Percentiles rank a stretch among this genome's conserved stretches.
phyloP scores from a whole-genome alignment of 2,113 vertebrate genomes.

The Asarcornis scutulata region DNA sequence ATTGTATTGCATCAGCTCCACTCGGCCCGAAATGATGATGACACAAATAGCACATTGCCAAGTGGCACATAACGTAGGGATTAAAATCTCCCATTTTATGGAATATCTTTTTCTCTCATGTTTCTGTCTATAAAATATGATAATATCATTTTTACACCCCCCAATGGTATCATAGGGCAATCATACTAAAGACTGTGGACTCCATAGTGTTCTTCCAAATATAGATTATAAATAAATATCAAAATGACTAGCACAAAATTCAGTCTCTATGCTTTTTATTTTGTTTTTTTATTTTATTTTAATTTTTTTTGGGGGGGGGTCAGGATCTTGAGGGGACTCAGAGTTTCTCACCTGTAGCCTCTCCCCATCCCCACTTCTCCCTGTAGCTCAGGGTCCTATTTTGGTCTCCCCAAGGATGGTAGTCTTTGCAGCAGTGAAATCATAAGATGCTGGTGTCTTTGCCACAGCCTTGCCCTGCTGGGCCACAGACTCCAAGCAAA shows the following conservation, averaged over 20 bases:
- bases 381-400: neutral
- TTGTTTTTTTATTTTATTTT: neutral
- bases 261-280: neutral
- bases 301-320: neutral
- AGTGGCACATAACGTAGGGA: neutral
- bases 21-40: neutral
- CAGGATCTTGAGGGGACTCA: neutral
- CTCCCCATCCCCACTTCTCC: neutral
- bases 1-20: neutral
- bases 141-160: neutral
- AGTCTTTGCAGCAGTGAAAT: neutral
- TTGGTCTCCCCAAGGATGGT: neutral
- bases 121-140: neutral
- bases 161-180: neutral
- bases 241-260: neutral
- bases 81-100: neutral
- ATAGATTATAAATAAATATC: neutral
- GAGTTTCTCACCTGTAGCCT: neutral
- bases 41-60: neutral
- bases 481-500: neutral
- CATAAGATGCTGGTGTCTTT: accelerated
- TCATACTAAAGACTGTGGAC: neutral
- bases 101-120: neutral
- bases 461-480: neutral
- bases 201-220: neutral